These are phyloP conservation scores for Gryllus longicercus DNA, from an alignment of 2,888 invertebrate genomes.

Conservation along the genomic window DNA sequence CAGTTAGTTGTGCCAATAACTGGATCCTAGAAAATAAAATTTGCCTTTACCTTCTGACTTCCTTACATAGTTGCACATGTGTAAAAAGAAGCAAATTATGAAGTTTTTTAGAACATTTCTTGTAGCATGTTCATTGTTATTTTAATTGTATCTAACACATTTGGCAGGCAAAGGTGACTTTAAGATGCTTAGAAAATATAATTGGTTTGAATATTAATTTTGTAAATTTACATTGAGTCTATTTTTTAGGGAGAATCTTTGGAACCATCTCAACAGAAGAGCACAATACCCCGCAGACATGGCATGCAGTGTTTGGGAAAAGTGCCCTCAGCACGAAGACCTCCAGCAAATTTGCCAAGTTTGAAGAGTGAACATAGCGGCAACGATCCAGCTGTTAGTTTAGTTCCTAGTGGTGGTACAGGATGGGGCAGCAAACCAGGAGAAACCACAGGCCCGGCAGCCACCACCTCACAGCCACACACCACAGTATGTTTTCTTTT, in stretches of 20 bases:
- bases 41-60: too few species aligned
- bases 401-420: slow-evolving; percentile 75
- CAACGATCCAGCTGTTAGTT: slow-evolving; percentile 71
- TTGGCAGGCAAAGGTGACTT: too few species aligned
- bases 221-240: neutral
- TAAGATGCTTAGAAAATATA: too few species aligned
- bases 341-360: slow-evolving; percentile 98
- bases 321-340: slow-evolving; percentile 95
- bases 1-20: too few species aligned
- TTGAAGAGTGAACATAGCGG: slow-evolving; percentile 91
- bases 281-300: slow-evolving; percentile 93
- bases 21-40: too few species aligned
- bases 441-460: slow-evolving; percentile 45
- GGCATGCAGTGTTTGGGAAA: slow-evolving; percentile 99
- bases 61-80: too few species aligned
- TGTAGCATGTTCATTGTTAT: too few species aligned
- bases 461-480: slow-evolving; percentile 29
- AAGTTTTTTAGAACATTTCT: too few species aligned
- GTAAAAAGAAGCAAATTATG: too few species aligned
- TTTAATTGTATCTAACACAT: too few species aligned
- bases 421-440: slow-evolving; percentile 69
- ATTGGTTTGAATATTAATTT: neutral
- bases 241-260: slow-evolving; percentile 72
- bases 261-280: slow-evolving; percentile 84
- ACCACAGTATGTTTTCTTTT: slow-evolving; percentile 11